Evolutionary conservation across 2,888 invertebrate species (phyloP).

Genomic region (Toxonevra muliebris): DNA sequence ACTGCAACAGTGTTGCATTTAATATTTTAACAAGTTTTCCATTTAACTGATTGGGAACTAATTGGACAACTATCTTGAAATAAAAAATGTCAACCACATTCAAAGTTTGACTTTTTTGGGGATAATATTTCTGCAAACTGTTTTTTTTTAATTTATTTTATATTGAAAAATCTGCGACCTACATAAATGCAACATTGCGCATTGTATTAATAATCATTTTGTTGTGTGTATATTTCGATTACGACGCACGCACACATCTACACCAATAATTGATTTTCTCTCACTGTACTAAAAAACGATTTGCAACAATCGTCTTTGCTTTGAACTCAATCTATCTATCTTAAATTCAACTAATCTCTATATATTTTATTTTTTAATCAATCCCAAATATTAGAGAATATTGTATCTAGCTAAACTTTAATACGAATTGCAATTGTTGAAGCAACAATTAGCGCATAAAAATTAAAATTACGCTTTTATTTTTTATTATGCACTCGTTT

Average conservation of each 20-base stretch:
- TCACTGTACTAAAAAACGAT: neutral
- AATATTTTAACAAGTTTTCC: conserved; percentile 7
- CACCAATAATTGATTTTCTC: conserved; percentile 30
- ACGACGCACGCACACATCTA: conserved; percentile 1
- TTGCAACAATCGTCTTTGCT: conserved; percentile 2
- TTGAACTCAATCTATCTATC: neutral
- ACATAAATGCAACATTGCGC: conserved; percentile 8
- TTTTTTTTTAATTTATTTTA: neutral
- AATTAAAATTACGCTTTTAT: conserved; percentile 2
- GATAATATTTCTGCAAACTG: conserved; percentile 3
- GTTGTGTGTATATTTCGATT: conserved; percentile 4
- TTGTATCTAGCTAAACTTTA: no score
- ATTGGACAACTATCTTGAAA: neutral
- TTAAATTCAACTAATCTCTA: neutral
- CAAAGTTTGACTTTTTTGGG: no score
- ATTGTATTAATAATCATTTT: no score
- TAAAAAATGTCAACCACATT: no score
- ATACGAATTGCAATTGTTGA: conserved; percentile 4
- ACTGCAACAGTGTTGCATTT: conserved; percentile 40
- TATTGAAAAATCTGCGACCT: neutral
- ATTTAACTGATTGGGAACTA: neutral
- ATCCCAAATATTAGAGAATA: no score
- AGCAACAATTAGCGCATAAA: conserved; percentile 33
- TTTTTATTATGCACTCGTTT: neutral
- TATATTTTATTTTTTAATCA: neutral